phyloP scores from a whole-genome alignment of 2,113 vertebrate species.

The Aramus guarauna region DNA sequence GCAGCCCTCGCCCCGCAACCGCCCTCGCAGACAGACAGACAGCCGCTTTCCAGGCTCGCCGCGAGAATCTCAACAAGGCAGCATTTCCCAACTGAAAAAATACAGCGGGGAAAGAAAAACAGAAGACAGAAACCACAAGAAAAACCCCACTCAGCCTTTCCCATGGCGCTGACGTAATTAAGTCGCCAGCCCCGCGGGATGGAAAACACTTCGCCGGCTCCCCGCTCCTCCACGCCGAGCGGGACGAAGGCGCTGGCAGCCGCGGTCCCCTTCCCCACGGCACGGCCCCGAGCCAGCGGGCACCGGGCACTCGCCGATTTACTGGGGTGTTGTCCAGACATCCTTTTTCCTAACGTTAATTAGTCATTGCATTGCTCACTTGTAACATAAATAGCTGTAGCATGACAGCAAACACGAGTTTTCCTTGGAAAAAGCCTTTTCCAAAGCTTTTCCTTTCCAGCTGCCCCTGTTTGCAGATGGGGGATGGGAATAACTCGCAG shows the following conservation, averaged over 20 bases:
- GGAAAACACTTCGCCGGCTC: not conserved
- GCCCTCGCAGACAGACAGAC: not conserved
- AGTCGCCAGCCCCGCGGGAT: not conserved
- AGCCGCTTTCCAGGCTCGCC: not conserved
- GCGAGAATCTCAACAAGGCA: not conserved
- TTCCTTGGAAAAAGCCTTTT: not conserved
- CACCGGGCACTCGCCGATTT: not conserved
- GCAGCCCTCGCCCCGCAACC: not conserved
- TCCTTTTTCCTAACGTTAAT: slow-evolving; percentile 26
- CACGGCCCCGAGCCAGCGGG: not conserved
- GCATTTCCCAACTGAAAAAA: not conserved
- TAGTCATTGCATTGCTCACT: slow-evolving; percentile 22
- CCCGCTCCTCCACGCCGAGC: not conserved
- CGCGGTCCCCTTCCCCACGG: fast-evolving
- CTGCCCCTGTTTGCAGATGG: not conserved
- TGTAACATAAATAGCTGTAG: slow-evolving; percentile 24
- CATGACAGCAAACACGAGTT: not conserved
- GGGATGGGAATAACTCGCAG: not conserved
- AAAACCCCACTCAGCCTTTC: slow-evolving; percentile 48
- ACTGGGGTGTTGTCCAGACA: not conserved
- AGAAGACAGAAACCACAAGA: slow-evolving; percentile 50
- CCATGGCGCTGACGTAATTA: slow-evolving; percentile 4
- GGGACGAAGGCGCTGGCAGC: not conserved
- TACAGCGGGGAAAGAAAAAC: not conserved
- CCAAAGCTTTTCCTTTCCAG: not conserved